Base-by-base conservation (phyloP, 1,140 invertebrate genomes). In the Ephestia elutella region DNA sequence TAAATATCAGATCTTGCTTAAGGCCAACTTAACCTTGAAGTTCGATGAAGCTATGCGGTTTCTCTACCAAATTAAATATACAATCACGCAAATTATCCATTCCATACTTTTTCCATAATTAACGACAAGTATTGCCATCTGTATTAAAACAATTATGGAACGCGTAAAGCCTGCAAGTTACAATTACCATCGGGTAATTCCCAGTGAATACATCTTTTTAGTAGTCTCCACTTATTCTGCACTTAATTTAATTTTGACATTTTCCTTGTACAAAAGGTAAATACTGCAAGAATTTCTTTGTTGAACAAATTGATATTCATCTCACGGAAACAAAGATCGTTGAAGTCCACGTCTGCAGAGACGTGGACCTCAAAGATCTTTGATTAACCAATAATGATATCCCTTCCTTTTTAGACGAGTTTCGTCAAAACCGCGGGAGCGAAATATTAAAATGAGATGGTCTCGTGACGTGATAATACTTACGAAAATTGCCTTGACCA, bases 401-500 rank as follows among this genome's bases (percentile, higher is more conserved):
- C 10, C 38, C 13, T n/a, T n/a, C 13, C 15, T 44, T 13, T 35
- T 11, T n/a, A 44, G 1, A 4, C n/a, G 13, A 44, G n/a, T 44
- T n/a, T 3, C 13, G 38, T 44, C 38, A 15, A 44, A 44, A 17
- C 2, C 13, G 38, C 38, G 5, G 38, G 0, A 44, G 38, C n/a
- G n/a, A n/a, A 15, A 44, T 44, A 44, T 44, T 44, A 44, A 44
- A n/a, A 44, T 44, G 50, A 53, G 21, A 53, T 50, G 49, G 60
- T 59, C 51, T 28, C 59, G 49, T 66, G 62, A 64, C 66, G 65
- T 70, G 66, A 69, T 71, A 77, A 71, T 69, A 59, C 66, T 82
- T 77, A 76, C 79, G 74, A 86, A 78, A 78, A 81, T 63, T 58
- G 57, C 82, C 79, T 86, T 83, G 80, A 79, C 75, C 71, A 73